Percentiles rank a stretch among this genome's conserved stretches.
Conservation (phyloP, 30 jellyfish, hydroid and myxozoan species). For the Pelagia noctiluca region DNA sequence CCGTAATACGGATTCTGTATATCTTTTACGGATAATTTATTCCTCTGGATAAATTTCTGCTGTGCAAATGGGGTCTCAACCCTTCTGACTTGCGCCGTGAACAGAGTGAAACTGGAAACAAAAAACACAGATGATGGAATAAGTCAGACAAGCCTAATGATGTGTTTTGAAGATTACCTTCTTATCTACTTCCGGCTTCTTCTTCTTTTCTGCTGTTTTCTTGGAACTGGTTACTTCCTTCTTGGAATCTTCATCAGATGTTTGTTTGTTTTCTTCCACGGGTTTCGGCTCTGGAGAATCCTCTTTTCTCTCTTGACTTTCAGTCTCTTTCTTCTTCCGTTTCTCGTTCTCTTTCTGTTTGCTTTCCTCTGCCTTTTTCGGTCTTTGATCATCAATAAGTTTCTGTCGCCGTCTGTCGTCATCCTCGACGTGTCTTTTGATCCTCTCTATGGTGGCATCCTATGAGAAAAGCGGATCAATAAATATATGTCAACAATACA, state of each 20-base stretch:
- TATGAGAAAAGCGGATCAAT: background rate
- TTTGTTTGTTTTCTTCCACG: slow-evolving; percentile 3
- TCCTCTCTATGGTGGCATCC: background rate
- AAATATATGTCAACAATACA: background rate
- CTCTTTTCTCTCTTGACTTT: background rate
- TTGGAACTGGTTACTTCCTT: slow-evolving; percentile 19
- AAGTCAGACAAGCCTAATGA: no score
- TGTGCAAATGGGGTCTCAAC: no score
- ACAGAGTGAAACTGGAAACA: no score
- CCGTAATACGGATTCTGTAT: no score
- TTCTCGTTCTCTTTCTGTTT: background rate
- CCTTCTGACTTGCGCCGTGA: no score
- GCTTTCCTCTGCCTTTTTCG: background rate
- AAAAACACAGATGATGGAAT: no score
- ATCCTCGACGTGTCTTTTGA: background rate
- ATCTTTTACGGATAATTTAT: no score
- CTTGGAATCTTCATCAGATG: slow-evolving; percentile 24
- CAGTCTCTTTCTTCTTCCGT: background rate
- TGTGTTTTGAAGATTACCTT: slow-evolving; percentile 40
- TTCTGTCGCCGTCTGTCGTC: background rate
- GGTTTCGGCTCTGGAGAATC: background rate
- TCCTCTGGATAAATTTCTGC: no score
- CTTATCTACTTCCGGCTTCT: slow-evolving; percentile 46
- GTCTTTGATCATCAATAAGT: slow-evolving; percentile 9
- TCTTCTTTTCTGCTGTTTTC: slow-evolving; percentile 73